Evolutionary conservation across 1,140 invertebrate genomes (phyloP).

Genomic region (Caenorhabditis brenneri): DNA sequence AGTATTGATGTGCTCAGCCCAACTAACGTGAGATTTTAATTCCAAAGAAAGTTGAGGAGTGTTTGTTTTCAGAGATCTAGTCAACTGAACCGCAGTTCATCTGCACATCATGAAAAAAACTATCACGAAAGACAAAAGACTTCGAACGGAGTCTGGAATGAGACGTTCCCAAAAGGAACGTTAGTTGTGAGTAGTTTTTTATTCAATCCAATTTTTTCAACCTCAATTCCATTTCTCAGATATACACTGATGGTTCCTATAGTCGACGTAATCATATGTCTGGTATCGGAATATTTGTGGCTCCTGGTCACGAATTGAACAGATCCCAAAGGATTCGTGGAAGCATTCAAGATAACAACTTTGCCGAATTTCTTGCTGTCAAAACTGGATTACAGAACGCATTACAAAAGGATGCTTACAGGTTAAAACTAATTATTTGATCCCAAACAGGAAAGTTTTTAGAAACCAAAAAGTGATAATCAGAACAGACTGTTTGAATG

Average conservation of each 20-base stretch:
- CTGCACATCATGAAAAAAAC: neutral
- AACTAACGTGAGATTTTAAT: neutral
- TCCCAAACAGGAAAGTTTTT: too few species aligned
- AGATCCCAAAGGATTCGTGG: constrained; percentile 19
- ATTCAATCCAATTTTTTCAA: neutral
- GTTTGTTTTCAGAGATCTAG: neutral
- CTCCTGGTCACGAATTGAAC: constrained; percentile 29
- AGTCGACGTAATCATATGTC: neutral
- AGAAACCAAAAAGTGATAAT: constrained; percentile 17
- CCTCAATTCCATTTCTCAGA: neutral
- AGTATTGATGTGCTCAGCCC: neutral
- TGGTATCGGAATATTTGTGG: constrained; percentile 39
- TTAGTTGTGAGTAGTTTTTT: neutral
- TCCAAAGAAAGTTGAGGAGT: neutral
- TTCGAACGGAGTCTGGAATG: constrained; percentile 38
- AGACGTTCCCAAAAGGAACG: constrained; percentile 1
- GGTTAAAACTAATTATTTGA: neutral
- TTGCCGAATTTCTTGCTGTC: constrained; percentile 30
- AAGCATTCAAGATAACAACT: constrained; percentile 11
- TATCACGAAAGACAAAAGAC: neutral
- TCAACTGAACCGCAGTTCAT: neutral
- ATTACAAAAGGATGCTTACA: neutral
- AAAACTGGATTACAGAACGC: constrained; percentile 9
- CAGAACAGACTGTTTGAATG: constrained; percentile 36
- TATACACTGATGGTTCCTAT: constrained; percentile 41